Percentiles rank a stretch among this genome's conserved stretches.
phyloP scores from a whole-genome alignment of 2,888 invertebrate species.

The Scaptomyza parva region DNA sequence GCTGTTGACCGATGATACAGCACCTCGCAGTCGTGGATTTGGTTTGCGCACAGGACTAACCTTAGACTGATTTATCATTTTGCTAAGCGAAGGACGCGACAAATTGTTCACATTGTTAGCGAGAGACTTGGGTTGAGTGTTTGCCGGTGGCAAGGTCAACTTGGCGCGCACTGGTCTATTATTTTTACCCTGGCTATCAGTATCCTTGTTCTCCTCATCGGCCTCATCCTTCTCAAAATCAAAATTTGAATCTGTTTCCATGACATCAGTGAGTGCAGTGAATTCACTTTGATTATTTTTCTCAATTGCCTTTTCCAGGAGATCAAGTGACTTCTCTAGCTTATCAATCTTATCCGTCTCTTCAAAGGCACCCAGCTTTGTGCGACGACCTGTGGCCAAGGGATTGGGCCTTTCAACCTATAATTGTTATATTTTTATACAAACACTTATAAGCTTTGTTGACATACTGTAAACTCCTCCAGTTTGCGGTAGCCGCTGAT shows the following conservation, averaged over 20 bases:
- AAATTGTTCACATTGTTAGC: conserved; percentile 5
- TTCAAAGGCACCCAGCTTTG: conserved; percentile 54
- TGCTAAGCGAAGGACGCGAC: conserved; percentile 51
- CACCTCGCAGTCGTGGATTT: conserved; percentile 43
- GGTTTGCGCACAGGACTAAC: conserved; percentile 16
- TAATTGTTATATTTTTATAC: not conserved
- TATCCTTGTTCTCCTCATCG: conserved; percentile 47
- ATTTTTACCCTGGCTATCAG: conserved; percentile 5
- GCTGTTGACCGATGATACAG: conserved; percentile 8
- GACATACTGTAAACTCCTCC: conserved; percentile 79
- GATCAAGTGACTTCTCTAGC: conserved; percentile 68
- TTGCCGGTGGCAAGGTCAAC: conserved; percentile 61
- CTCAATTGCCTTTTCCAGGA: conserved; percentile 71
- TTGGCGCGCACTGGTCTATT: conserved; percentile 43
- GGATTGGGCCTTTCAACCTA: conserved; percentile 59
- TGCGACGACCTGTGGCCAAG: conserved; percentile 53
- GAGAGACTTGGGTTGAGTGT: conserved; percentile 24
- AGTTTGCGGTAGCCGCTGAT: conserved; percentile 82
- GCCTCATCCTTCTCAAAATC: conserved; percentile 54
- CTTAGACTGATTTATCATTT: conserved; percentile 50
- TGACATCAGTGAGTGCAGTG: conserved; percentile 64
- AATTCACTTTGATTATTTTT: conserved; percentile 66
- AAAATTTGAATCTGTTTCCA: conserved; percentile 57
- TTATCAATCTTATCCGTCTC: conserved; percentile 70
- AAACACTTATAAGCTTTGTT: not conserved